Base-by-base conservation (phyloP, 1,140 invertebrate species). In the Solenopsis invicta region DNA sequence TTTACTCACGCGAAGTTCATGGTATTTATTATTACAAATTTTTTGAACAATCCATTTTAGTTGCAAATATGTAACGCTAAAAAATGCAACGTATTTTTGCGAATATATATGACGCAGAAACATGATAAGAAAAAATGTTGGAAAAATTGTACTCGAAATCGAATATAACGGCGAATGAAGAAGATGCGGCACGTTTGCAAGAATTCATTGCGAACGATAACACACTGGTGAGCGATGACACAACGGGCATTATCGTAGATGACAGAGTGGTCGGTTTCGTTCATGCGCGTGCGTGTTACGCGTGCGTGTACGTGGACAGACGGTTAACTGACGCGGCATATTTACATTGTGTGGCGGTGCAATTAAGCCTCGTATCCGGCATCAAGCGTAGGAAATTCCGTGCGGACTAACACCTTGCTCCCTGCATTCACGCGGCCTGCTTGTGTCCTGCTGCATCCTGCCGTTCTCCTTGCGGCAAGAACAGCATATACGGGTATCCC, bases 281-380 rank as follows among this genome's bases (percentile, higher is more conserved):
- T 90, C 90, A 69, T 85, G 87, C 88, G 85, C 81, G 85, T 74
- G 56, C 90, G 78, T 72, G 61, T 37, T 37, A 78, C 67, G 64
- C 56, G 76, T 74, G 74, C 78, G 82, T 88, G 86, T 87, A 86
- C 88, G 85, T 87, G 69, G 62, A 78, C 71, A 80, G 72, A 88
- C 91, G 92, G 91, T 94, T 93, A 94, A 94, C 93, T 93, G 94
- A 94, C 93, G 92, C 93, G 92, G 92, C 93, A 95, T 94, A 95
- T 95, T 95, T 95, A 94, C 93, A 95, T 94, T 94, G 93, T 93
- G 92, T 91, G 93, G 91, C 90, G 93, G 91, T 92, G 94, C 93
- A 95, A 95, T 95, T 94, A 95, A 95, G 93, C 94, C 93, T 92
- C 93, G 94, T 94, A 92, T 94, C 91, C 92, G 90, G 91, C 93